phyloP scores from a whole-genome alignment of 2,888 invertebrate genomes.

The Ophion obscuratus region DNA sequence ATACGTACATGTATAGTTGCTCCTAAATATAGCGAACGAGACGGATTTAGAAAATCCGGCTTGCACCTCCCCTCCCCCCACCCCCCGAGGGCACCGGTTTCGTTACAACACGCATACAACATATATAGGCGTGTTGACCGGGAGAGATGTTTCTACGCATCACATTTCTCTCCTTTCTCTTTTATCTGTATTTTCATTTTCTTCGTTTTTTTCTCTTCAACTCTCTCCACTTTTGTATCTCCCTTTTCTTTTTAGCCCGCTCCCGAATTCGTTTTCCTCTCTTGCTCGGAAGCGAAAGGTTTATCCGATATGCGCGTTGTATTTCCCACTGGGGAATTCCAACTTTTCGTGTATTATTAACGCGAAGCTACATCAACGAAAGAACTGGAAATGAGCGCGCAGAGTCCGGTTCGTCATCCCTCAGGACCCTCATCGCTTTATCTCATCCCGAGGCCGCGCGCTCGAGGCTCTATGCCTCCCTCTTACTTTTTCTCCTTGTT shows the following conservation, averaged over 20 bases:
- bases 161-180: constrained; percentile 57
- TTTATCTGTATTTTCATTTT: constrained; percentile 40
- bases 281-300: background rate
- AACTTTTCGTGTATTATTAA: constrained; percentile 27
- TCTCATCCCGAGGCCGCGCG: constrained; percentile 19
- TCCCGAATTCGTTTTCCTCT: constrained; percentile 1
- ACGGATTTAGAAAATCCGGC: constrained; percentile 79
- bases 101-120: constrained; percentile 18
- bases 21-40: constrained; percentile 77
- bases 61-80: constrained; percentile 29
- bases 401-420: constrained; percentile 53
- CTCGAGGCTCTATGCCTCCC: constrained; percentile 10
- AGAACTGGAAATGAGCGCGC: constrained; percentile 27
- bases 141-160: constrained; percentile 16
- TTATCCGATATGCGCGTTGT: constrained; percentile 1
- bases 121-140: constrained; percentile 5
- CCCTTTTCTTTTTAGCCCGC: background rate
- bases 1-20: constrained; percentile 6
- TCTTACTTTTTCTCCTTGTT: constrained; percentile 20
- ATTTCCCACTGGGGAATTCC: constrained; percentile 25
- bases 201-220: background rate
- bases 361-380: constrained; percentile 38
- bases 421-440: constrained; percentile 46
- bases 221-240: constrained; percentile 7
- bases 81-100: constrained; percentile 27